Percentiles rank a stretch among this genome's conserved stretches.
Evolutionary conservation across 2,113 vertebrate species (phyloP).

Genomic region (Hippopotamus amphibius): DNA sequence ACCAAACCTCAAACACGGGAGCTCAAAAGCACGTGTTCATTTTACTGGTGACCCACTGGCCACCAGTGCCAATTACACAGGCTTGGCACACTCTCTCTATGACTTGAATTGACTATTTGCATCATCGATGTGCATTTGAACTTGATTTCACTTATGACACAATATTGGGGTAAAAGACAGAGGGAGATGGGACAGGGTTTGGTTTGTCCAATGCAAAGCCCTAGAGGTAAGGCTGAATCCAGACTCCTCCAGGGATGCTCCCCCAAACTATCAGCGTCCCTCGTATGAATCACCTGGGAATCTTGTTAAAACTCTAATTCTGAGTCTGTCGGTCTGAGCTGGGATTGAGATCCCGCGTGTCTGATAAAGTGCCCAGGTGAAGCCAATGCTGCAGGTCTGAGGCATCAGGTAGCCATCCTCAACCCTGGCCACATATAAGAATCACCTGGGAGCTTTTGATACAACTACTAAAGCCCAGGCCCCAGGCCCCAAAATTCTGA

Average conservation of each 20-base stretch:
- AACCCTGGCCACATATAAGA: background rate
- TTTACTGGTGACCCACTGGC: background rate
- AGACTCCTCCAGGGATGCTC: background rate
- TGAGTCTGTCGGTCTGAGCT: background rate
- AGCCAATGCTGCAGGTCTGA: rapidly evolving
- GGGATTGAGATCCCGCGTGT: background rate
- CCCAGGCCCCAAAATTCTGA: background rate
- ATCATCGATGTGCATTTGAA: background rate
- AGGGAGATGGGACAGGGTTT: background rate
- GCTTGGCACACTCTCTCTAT: background rate
- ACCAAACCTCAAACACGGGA: background rate
- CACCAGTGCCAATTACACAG: background rate
- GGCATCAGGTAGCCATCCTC: background rate
- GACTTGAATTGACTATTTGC: background rate
- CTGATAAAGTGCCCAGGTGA: background rate
- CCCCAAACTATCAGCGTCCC: background rate
- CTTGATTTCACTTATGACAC: background rate
- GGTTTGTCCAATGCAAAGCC: background rate
- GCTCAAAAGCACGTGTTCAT: background rate
- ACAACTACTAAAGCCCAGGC: background rate
- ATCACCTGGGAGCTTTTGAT: background rate
- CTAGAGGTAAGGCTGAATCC: background rate
- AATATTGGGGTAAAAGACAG: background rate
- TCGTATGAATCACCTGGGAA: background rate
- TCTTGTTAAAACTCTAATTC: background rate